These are phyloP conservation scores for Meghimatium bilineatum DNA, from an alignment of 2,888 invertebrate species.

Conservation along the genomic window DNA sequence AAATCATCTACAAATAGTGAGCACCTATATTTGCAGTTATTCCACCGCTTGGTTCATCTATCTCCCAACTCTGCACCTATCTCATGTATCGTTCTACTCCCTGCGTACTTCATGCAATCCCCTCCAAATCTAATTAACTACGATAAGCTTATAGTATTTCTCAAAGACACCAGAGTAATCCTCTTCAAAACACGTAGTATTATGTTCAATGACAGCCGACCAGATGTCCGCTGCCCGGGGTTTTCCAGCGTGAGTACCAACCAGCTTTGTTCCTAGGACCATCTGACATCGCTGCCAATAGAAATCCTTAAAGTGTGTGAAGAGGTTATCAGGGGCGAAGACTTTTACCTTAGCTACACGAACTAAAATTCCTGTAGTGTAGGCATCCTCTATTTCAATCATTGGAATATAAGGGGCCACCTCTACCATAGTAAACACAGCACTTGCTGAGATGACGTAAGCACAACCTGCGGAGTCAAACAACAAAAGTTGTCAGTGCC, in stretches of 20 bases:
- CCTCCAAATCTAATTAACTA: constrained; percentile 10
- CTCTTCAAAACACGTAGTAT: constrained; percentile 27
- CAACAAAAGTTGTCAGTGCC: not conserved
- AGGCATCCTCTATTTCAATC: constrained; percentile 36
- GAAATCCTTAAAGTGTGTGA: constrained; percentile 39
- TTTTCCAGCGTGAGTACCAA: constrained; percentile 3
- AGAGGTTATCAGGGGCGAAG: not conserved
- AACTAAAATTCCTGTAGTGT: constrained; percentile 13
- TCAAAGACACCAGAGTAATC: constrained; percentile 18
- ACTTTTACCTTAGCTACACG: not conserved
- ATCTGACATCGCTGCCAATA: constrained; percentile 41
- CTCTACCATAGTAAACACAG: not conserved
- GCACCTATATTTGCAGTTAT: too few relatives aligned
- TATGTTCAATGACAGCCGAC: constrained; percentile 13
- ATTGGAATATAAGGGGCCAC: constrained; percentile 17
- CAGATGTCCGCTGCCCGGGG: not conserved
- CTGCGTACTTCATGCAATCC: not conserved
- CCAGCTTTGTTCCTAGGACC: constrained; percentile 12
- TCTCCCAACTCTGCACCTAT: too few relatives aligned
- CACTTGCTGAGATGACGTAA: constrained; percentile 24
- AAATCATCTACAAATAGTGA: too few relatives aligned
- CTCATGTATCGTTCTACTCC: too few relatives aligned
- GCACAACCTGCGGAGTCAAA: constrained; percentile 32
- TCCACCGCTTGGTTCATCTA: too few relatives aligned
- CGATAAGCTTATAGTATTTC: constrained; percentile 25